phyloP scores from a whole-genome alignment of 2,113 vertebrate genomes.

The Strigops habroptila region DNA sequence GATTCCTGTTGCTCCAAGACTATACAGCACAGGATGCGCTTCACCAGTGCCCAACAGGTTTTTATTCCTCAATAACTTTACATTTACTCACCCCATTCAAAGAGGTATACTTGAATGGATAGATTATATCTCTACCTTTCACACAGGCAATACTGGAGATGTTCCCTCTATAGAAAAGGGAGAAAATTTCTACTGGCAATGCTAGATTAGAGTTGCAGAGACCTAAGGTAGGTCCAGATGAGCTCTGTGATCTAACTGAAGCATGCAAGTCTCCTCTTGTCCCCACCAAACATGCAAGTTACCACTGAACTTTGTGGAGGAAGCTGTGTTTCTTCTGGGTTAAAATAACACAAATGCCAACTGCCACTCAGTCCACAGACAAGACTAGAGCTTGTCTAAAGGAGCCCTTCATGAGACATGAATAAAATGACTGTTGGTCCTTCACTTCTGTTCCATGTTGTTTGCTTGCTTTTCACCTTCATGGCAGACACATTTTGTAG shows the following conservation, averaged over 20 bases:
- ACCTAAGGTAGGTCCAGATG: background rate
- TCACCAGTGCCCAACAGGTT: background rate
- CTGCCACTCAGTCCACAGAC: background rate
- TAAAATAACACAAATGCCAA: background rate
- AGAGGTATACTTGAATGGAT: background rate
- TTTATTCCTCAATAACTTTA: background rate
- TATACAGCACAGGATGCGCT: background rate
- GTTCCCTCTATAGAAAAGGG: background rate
- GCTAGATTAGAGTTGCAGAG: background rate
- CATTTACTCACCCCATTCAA: background rate
- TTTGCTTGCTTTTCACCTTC: background rate
- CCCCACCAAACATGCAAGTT: accelerated
- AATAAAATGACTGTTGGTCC: background rate
- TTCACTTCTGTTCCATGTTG: background rate
- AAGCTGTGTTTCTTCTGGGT: background rate
- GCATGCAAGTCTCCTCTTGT: background rate
- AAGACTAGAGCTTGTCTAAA: background rate
- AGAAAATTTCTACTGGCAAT: background rate
- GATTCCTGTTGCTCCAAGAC: background rate
- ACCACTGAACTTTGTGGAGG: background rate
- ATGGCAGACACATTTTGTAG: background rate
- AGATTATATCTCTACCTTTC: background rate
- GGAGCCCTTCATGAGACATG: background rate
- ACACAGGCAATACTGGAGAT: background rate
- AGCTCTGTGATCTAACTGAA: background rate